A percentile compares a stretch with the other conserved stretches of the same genome.
Evolutionary conservation across 2,888 invertebrate species (phyloP).

Genomic region (Dascillus cervinus): DNA sequence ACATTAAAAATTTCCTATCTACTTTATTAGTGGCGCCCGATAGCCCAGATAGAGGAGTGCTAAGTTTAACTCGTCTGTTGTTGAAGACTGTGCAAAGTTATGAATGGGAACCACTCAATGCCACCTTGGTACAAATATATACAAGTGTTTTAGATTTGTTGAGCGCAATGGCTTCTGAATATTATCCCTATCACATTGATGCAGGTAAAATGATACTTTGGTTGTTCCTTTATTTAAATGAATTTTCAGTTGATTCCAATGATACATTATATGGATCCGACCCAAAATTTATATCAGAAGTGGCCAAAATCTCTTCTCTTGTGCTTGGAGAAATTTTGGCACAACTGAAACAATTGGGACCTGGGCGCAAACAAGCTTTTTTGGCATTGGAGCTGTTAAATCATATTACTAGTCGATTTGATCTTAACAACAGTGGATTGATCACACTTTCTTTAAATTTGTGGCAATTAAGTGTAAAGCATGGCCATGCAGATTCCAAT

Average conservation of each 20-base stretch:
- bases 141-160: constrained; percentile 71
- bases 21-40: constrained; percentile 81
- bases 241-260: constrained; percentile 75
- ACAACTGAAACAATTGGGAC: constrained; percentile 56
- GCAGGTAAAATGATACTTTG: constrained; percentile 50
- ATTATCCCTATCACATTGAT: constrained; percentile 78
- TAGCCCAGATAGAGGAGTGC: constrained; percentile 79
- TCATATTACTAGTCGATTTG: constrained; percentile 57
- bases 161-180: constrained; percentile 71
- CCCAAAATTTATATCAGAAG: constrained; percentile 72
- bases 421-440: constrained; percentile 54
- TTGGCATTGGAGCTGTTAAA: constrained; percentile 69
- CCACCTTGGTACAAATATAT: constrained; percentile 61
- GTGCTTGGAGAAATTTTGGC: constrained; percentile 69
- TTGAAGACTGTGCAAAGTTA: constrained; percentile 73
- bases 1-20: constrained; percentile 71
- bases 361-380: constrained; percentile 58
- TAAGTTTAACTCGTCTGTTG: constrained; percentile 72
- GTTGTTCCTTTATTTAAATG: constrained; percentile 3
- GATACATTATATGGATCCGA: constrained; percentile 88
- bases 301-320: constrained; percentile 68
- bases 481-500: constrained; percentile 36
- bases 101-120: constrained; percentile 61
- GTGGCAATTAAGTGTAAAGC: constrained; percentile 72
- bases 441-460: constrained; percentile 67